Base-by-base conservation (phyloP, 2,888 invertebrate genomes). In the Eilema griseolum region DNA sequence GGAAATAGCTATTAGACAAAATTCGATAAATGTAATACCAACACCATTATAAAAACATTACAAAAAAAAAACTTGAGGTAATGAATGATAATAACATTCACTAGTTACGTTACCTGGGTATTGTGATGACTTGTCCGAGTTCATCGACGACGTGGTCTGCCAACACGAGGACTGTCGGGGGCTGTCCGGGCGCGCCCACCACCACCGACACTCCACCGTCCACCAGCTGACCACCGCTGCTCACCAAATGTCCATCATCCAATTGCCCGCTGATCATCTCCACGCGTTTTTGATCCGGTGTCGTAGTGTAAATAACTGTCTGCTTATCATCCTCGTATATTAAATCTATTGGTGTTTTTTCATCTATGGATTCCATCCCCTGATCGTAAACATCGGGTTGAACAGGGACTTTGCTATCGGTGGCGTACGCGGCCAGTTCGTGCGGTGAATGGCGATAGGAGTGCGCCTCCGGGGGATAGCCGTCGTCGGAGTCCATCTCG, bases 271-370 rank as follows among this genome's bases (percentile, higher is more conserved):
- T 97, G 88, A 97, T 97, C 92, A 98, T 97, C 93, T 98, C 98
- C 61, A 98, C 96, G 62, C 97, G 96, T 90, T 98, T 97, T 87
- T 97, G 97, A 87, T 98, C 97, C 71, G 97, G 97, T 16, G 96
- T 96, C 73, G 97, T 97, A 67, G 98, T 98, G 85, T 98, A 98
- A 89, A 98, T 98, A 73, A 98, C 97, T 3, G 98, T 98, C 89
- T 98, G 97, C 88, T 97, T 97, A 63, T 98, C 98, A 85, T 98
- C 98, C 87, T 98, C 97, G 91, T 98, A 98, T 85, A 98, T 98
- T 85, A 98, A 94, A 90, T 98, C 98, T 89, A 98, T 97, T 81
- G 97, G 97, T 67, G 95, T 97, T 87, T 97, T 97, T 89, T 97
- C 96, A 84, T 97, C 97, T 41, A 95, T 93, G 23, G 93, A 92